Evolutionary conservation across 2,797 vertebrate genomes (phyloP).

Genomic region (Trachurus trachurus): DNA sequence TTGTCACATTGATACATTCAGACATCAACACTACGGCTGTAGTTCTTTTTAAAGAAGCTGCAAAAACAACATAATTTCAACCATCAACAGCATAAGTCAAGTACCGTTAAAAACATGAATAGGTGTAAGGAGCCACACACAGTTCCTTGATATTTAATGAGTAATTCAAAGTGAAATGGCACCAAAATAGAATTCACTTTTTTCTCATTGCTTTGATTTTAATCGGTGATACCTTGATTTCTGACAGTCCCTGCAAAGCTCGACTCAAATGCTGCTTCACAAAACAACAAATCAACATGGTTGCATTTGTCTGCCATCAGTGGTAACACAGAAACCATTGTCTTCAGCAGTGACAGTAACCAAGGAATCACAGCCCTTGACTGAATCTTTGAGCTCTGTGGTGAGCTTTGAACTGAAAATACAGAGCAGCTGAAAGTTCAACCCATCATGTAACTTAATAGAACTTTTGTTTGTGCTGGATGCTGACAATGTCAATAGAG

Average conservation of each 20-base stretch:
- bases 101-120: slow-evolving; percentile 46
- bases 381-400: slow-evolving; percentile 4
- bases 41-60: slow-evolving; percentile 44
- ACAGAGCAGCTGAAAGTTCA: slow-evolving; percentile 23
- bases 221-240: neutral
- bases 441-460: slow-evolving; percentile 9
- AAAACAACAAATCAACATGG: neutral
- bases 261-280: slow-evolving; percentile 4
- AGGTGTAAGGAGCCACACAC: slow-evolving; percentile 32
- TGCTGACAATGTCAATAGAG: slow-evolving; percentile 33
- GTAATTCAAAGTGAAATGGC: slow-evolving; percentile 43
- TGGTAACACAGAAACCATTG: neutral
- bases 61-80: slow-evolving; percentile 61
- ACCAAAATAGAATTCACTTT: slow-evolving; percentile 11
- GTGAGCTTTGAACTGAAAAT: slow-evolving; percentile 29
- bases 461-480: slow-evolving; percentile 34
- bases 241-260: neutral
- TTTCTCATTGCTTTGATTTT: slow-evolving; percentile 10
- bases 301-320: neutral
- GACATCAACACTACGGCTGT: slow-evolving; percentile 68
- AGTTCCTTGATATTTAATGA: slow-evolving; percentile 32
- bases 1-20: slow-evolving; percentile 81
- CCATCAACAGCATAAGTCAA: slow-evolving; percentile 34
- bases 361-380: neutral
- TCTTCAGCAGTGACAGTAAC: slow-evolving; percentile 3